These are phyloP conservation scores for Pluvianellus socialis DNA, from an alignment of 2,113 vertebrate species.

Conservation along the genomic window DNA sequence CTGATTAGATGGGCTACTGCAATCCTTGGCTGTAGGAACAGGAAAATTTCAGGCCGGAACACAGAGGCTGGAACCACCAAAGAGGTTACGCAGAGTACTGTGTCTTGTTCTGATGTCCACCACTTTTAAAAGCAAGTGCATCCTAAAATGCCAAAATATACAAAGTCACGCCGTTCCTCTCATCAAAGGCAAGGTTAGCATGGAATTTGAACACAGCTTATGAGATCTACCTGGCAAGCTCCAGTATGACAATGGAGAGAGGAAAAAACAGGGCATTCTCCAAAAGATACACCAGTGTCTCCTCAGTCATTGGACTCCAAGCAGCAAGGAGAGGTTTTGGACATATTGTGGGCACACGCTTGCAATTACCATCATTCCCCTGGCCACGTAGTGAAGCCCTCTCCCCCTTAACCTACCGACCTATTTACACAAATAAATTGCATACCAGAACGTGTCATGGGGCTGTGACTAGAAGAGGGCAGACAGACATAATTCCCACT, in stretches of 20 bases:
- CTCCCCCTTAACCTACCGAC: not conserved
- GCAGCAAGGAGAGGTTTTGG: not conserved
- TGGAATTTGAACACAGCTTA: not conserved
- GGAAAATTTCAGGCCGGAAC: not conserved
- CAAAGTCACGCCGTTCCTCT: not conserved
- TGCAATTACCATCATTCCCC: not conserved
- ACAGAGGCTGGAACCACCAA: not conserved
- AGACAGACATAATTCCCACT: not conserved
- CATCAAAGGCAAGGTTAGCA: not conserved
- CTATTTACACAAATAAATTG: not conserved
- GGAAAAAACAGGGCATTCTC: not conserved
- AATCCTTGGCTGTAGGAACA: not conserved
- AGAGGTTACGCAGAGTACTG: not conserved
- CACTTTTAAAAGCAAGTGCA: not conserved
- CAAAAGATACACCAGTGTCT: not conserved
- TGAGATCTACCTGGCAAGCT: not conserved
- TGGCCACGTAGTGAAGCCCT: fast-evolving
- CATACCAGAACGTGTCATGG: fast-evolving
- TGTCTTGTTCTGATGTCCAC: not conserved
- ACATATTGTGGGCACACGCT: not conserved
- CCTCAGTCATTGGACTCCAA: not conserved
- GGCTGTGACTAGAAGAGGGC: not conserved
- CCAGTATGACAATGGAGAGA: not conserved
- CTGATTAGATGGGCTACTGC: not conserved
- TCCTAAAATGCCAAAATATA: not conserved